Evolutionary conservation across 2,797 vertebrate genomes (phyloP).

Genomic region (Perodicticus potto): DNA sequence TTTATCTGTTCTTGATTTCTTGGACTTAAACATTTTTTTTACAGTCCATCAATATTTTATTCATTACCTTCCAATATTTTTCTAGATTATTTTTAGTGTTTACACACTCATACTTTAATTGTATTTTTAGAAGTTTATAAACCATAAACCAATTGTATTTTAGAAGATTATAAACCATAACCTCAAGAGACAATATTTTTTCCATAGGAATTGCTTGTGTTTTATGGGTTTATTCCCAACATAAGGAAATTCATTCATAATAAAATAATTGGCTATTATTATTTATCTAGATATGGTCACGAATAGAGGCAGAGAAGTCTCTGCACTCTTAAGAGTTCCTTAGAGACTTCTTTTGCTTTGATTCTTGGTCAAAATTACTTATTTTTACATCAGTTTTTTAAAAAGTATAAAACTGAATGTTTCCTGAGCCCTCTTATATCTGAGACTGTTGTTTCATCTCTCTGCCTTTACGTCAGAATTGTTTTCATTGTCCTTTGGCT

Average conservation of each 20-base stretch:
- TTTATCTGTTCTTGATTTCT: background rate
- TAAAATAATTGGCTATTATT: background rate
- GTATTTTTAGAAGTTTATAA: background rate
- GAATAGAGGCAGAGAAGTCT: background rate
- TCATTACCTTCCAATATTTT: background rate
- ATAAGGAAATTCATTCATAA: conserved; percentile 40
- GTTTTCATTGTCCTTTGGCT: background rate
- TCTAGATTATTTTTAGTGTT: background rate
- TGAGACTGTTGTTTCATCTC: background rate
- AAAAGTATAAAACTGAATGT: background rate
- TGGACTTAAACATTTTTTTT: background rate
- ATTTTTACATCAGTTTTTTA: background rate
- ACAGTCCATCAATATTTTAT: background rate
- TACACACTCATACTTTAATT: background rate
- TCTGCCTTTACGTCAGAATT: background rate
- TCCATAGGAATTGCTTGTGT: background rate
- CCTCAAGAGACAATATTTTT: background rate
- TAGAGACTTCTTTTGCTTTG: background rate
- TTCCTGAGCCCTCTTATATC: background rate
- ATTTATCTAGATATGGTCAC: conserved; percentile 19
- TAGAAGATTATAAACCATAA: background rate
- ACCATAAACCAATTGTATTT: background rate
- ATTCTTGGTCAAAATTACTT: background rate
- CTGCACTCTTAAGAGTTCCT: background rate
- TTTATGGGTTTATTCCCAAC: background rate